Conservation (phyloP, 2,113 vertebrate species). For the Neodon shergylaensis region DNA sequence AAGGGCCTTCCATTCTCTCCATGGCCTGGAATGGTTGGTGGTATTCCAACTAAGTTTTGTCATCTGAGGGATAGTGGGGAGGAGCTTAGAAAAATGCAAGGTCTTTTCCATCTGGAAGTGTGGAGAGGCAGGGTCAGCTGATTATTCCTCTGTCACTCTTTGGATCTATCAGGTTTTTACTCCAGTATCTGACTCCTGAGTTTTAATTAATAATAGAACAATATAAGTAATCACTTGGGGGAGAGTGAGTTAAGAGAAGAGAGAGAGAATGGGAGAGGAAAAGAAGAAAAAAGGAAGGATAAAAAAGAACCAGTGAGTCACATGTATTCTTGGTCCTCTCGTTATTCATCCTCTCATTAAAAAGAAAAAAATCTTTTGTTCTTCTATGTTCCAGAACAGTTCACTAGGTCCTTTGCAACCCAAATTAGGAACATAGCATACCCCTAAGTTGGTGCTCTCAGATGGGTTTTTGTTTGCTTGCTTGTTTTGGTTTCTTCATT, state of each 20-base stretch:
- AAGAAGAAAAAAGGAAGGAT: not conserved
- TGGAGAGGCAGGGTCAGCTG: too few species aligned
- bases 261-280: too few species aligned
- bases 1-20: not conserved
- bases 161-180: too few species aligned
- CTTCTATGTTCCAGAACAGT: not conserved
- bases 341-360: not conserved
- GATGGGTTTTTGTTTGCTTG: not conserved
- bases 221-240: too few species aligned
- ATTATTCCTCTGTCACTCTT: too few species aligned
- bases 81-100: too few species aligned
- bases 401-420: not conserved
- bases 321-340: not conserved
- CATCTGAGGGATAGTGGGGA: not conserved
- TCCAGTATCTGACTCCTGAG: too few species aligned
- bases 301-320: not conserved
- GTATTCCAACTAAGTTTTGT: not conserved
- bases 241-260: not conserved
- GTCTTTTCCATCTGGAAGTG: too few species aligned
- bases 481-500: too few species aligned
- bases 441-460: too few species aligned
- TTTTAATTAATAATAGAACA: too few species aligned
- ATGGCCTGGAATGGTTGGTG: not conserved
- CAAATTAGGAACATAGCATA: not conserved
- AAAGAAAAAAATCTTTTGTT: not conserved